Conservation (phyloP, 2,888 invertebrate species). For the Heteropelma amictum region DNA sequence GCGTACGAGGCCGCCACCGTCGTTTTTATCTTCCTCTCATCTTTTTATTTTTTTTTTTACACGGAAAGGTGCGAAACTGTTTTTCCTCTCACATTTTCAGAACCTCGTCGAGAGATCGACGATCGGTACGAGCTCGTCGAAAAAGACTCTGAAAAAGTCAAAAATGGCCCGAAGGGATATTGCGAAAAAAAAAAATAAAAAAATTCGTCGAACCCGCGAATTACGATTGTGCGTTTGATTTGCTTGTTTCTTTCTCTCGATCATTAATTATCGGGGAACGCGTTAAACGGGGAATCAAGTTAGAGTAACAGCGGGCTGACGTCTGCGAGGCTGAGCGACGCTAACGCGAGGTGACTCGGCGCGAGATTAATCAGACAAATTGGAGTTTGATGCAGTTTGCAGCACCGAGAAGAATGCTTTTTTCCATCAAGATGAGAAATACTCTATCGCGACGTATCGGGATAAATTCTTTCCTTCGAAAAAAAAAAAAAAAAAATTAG, state of each 20-base stretch:
- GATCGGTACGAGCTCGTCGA: no score
- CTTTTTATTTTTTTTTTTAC: no score
- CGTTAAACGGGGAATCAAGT: conserved; percentile 24
- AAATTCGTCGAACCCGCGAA: neutral
- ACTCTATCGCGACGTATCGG: neutral
- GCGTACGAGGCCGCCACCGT: no score
- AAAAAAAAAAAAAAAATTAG: no score
- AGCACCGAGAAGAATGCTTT: neutral
- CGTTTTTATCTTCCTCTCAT: no score
- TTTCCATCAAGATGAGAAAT: neutral
- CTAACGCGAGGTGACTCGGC: conserved; percentile 7
- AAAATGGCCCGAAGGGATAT: no score
- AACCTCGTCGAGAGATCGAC: no score
- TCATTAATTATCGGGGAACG: neutral
- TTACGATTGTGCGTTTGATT: conserved; percentile 3
- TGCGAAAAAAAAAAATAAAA: neutral
- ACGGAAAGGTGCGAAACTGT: no score
- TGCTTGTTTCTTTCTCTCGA: conserved; percentile 1
- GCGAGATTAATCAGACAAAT: conserved; percentile 18
- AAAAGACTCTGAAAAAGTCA: no score
- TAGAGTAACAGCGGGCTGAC: neutral
- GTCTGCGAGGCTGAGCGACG: conserved; percentile 6
- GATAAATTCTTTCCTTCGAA: no score
- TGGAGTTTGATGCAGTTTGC: conserved; percentile 2
- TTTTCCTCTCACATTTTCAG: no score